Conservation (phyloP, 2,113 vertebrate species). For the Anthoscopus minutus region DNA sequence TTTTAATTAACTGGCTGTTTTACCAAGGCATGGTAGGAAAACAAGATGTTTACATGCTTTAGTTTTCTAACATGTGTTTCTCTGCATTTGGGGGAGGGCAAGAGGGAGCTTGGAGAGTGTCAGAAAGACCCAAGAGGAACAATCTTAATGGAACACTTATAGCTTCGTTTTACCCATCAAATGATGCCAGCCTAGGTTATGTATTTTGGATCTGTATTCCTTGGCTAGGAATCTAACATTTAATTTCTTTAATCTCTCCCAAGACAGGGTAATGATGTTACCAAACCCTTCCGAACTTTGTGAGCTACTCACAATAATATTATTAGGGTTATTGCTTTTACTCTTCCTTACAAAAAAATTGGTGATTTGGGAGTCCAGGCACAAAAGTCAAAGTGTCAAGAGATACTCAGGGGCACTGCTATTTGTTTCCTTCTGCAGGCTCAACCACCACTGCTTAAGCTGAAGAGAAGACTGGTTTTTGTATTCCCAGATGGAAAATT, state of each 20-base stretch:
- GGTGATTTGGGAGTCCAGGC: not conserved
- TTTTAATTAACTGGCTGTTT: not conserved
- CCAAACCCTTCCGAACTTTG: conserved; percentile 1
- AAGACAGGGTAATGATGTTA: conserved; percentile 1
- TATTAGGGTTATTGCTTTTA: conserved; percentile 31
- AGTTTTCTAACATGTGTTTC: not conserved
- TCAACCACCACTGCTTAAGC: not conserved
- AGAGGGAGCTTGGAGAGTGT: not conserved
- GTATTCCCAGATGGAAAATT: not conserved
- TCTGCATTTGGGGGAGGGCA: not conserved
- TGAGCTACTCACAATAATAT: conserved; percentile 9
- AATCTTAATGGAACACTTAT: not conserved
- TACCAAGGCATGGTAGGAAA: not conserved
- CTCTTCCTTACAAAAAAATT: conserved; percentile 17
- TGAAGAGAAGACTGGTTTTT: not conserved
- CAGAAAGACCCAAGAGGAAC: not conserved
- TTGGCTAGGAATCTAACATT: not conserved
- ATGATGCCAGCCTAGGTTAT: not conserved
- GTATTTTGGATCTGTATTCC: not conserved
- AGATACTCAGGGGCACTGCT: not conserved
- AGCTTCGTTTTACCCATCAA: conserved; percentile 4
- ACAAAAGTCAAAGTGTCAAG: not conserved
- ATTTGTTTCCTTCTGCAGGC: not conserved
- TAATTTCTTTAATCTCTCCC: conserved; percentile 34
- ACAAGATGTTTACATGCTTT: not conserved